Conservation (phyloP, 2,888 invertebrate genomes). For the Acanthosoma haemorrhoidale region DNA sequence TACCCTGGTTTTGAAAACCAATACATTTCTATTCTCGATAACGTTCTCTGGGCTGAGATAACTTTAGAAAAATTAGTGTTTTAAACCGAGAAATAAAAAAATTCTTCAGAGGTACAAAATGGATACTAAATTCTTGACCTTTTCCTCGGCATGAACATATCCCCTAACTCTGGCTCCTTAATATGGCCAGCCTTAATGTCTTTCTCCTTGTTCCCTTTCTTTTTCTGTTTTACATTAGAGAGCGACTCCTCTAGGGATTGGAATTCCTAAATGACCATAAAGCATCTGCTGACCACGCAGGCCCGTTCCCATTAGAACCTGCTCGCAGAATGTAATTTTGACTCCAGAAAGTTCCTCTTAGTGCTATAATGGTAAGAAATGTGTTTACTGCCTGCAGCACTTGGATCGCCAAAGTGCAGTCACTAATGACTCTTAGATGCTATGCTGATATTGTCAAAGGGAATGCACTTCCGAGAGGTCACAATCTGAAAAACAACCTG, state of each 20-base stretch:
- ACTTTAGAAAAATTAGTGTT: not conserved
- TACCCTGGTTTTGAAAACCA: too few species aligned
- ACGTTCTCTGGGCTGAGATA: not conserved
- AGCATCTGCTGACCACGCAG: not conserved
- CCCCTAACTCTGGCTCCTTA: not conserved
- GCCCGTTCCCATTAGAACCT: not conserved
- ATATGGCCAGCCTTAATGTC: not conserved
- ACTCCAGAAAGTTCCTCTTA: not conserved
- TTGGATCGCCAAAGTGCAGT: too few species aligned
- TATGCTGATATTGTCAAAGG: too few species aligned
- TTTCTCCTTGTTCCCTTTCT: not conserved
- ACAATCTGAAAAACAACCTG: too few species aligned
- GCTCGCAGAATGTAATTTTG: too few species aligned
- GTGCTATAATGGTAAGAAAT: not conserved
- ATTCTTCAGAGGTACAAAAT: not conserved
- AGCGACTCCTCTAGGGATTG: not conserved
- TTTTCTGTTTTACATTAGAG: not conserved
- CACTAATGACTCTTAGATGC: too few species aligned
- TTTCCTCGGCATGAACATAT: not conserved
- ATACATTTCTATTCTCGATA: too few species aligned
- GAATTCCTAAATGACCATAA: not conserved
- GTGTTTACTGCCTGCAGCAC: too few species aligned
- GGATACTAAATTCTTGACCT: not conserved
- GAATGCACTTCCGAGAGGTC: too few species aligned
- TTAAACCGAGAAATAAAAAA: not conserved